phyloP scores from a whole-genome alignment of 1,140 invertebrate genomes.

The Arion vulgaris region DNA sequence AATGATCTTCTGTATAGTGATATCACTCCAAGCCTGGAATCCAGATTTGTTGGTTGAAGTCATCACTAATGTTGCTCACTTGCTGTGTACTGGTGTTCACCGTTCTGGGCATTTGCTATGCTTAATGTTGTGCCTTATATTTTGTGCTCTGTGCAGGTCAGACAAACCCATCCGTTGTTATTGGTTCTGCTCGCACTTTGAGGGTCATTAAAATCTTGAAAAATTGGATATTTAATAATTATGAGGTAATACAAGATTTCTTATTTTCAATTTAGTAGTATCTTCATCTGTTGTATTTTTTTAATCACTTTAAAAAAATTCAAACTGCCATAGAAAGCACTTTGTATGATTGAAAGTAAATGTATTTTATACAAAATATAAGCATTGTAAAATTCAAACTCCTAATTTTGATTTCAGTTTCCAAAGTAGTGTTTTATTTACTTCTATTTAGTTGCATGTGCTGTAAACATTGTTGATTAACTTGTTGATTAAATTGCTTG shows the following conservation, averaged over 20 bases:
- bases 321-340: neutral
- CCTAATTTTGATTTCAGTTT: neutral
- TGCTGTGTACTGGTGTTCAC: no score
- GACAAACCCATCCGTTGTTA: conserved; percentile 78
- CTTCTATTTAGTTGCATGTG: neutral
- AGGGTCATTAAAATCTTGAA: conserved; percentile 90
- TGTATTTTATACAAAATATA: neutral
- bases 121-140: conserved; percentile 39
- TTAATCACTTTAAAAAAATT: neutral
- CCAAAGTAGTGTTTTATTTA: neutral
- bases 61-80: no score
- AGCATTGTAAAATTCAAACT: neutral
- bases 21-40: no score
- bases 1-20: no score
- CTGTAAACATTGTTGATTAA: neutral
- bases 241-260: conserved; percentile 61
- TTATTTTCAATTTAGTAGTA: neutral
- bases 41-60: no score
- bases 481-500: neutral
- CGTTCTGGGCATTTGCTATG: no score
- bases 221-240: conserved; percentile 82
- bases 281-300: neutral
- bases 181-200: conserved; percentile 93
- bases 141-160: conserved; percentile 41
- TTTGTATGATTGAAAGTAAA: neutral